Base-by-base conservation (phyloP, 2,797 vertebrate genomes). In the Enteromius viviparus region DNA sequence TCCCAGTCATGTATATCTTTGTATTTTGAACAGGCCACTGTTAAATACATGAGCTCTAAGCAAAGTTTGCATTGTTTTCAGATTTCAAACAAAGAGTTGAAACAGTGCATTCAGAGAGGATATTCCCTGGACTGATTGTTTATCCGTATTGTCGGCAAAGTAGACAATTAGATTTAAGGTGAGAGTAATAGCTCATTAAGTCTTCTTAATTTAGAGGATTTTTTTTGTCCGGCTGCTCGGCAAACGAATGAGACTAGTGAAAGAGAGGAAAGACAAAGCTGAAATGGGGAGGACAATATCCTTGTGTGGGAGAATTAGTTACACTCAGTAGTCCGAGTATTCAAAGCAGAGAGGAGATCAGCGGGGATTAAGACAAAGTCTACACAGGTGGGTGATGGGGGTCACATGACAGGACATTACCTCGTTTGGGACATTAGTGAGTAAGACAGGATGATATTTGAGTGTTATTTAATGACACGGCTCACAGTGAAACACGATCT, bases 281-380 rank as follows among this genome's bases (percentile, higher is more conserved):
- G 85, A 88, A 92, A 87, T 85, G 65, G 85, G 87, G 89, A 90
- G 94, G 93, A 95, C 94, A 95, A 95, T 94, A 92, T 94, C 93
- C 91, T 94, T 91, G 93, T 95, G 94, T 93, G 91, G 92, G 91
- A 94, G 94, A 94, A 95, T 95, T 95, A 95, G 94, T 95, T 94
- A 94, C 95, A 95, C 94, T 93, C 93, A 88, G 92, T 94, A 93
- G 94, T 92, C 93, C 90, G 90, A 94, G 93, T 93, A 93, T 93
- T 94, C 90, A 93, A 93, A 94, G 91, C 87, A 85, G 89, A 89
- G 78, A 89, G 87, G 83, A 85, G 87, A 76, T 87, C 78, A 83
- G 76, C 80, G 76, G 86, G 93, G 94, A 95, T 94, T 95, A 94
- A 87, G 90, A 90, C 87, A 93, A 94, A 94, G 93, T 94, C 94